Base-by-base conservation (phyloP, 2,113 vertebrate species). In the Tragelaphus scriptus region DNA sequence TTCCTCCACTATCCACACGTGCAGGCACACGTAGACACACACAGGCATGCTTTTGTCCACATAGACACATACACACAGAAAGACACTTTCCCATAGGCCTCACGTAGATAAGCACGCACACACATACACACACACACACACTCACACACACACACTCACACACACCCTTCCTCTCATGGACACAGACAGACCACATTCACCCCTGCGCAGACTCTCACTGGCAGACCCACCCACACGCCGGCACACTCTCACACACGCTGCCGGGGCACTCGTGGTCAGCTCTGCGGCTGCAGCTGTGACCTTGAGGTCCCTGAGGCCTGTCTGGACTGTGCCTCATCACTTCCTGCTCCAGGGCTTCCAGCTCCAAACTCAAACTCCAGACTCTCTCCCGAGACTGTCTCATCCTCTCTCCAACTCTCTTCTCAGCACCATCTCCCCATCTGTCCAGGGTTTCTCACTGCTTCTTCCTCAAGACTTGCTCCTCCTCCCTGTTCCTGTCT, bases 321-420 rank as follows among this genome's bases (percentile, higher is more conserved):
- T 98, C 98, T 98, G 97, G 98, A 97, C 97, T 91, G 26, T 75
- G 98, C 96, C 91, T 98, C 97, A 97, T 98, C 96, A 91, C 95
- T 98, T 97, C 98, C 98, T 98, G 97, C 93, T 97, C 77, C 82
- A 93, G 80, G 36, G 95, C 95, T 97, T 98, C 97, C 94, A 97
- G 86, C 96, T 97, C 97, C 97, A 98, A 98, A 98, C 95, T 96
- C 11, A 55, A 97, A 97, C 98, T 98, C 97, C 98, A 97, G 98
- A 98, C 98, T 98, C 97, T 97, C 98, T 98, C 98, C 63, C 1
- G 98, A 98, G 98, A 98, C 97, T 0, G 93, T 98, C 98, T 98
- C 97, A 96, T 97, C 96, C 84, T 93, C 91, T 96, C 94, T 97
- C 91, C 97, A 97, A 40, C 79, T 88, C 85, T 94, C 65, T 88